Percentiles rank a stretch among this genome's conserved stretches.
Evolutionary conservation across 2,888 invertebrate genomes (phyloP).

Genomic region (Siphonodentalium dalli): DNA sequence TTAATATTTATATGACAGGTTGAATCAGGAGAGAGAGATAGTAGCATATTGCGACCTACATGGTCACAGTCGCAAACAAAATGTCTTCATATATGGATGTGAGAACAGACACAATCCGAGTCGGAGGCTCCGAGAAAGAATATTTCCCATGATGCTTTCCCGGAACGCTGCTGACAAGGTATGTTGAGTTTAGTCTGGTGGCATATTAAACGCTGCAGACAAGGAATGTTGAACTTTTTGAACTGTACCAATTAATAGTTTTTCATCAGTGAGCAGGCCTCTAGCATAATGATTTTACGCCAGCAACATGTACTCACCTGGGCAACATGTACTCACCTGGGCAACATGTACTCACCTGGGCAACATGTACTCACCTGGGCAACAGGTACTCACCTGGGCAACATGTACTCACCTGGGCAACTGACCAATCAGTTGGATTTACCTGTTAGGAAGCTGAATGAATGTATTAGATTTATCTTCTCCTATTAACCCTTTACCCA

Average conservation of each 20-base stretch:
- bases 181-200: slow-evolving; percentile 60
- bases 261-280: too few species aligned
- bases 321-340: too few species aligned
- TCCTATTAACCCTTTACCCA: too few species aligned
- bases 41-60: slow-evolving; percentile 65
- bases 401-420: too few species aligned
- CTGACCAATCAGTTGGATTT: neutral
- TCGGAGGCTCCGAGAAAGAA: slow-evolving; percentile 85
- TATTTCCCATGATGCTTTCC: slow-evolving; percentile 87
- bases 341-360: too few species aligned
- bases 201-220: slow-evolving; percentile 58
- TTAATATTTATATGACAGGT: slow-evolving; percentile 34
- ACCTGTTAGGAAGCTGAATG: too few species aligned
- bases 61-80: slow-evolving; percentile 64
- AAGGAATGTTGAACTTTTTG: slow-evolving; percentile 27
- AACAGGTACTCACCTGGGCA: too few species aligned
- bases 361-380: too few species aligned
- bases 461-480: too few species aligned
- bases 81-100: slow-evolving; percentile 66
- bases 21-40: slow-evolving; percentile 60
- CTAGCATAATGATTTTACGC: neutral
- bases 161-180: slow-evolving; percentile 63
- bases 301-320: too few species aligned
- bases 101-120: slow-evolving; percentile 72
- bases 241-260: too few species aligned